Percentiles rank a stretch among this genome's conserved stretches.
Conservation (phyloP, 2,113 vertebrate genomes). For the Malurus alboscapulatus region DNA sequence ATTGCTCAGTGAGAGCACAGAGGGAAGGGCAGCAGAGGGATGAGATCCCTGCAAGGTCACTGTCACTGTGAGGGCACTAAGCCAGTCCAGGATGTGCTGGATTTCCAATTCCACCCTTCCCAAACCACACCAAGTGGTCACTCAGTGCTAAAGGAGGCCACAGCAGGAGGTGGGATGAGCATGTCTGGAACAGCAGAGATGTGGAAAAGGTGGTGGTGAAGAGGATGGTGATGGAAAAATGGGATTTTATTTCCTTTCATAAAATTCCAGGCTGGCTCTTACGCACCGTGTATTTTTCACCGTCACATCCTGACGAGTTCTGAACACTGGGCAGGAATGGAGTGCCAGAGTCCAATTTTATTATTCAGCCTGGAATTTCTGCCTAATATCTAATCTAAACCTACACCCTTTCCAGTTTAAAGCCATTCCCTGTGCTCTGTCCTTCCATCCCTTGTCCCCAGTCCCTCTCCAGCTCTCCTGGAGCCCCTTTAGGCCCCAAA, state of each 20-base stretch:
- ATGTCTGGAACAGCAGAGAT: background rate
- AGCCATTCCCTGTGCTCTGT: background rate
- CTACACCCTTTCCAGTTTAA: accelerated
- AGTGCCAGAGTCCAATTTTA: background rate
- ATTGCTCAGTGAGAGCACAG: background rate
- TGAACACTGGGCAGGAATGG: background rate
- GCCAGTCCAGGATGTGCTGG: background rate
- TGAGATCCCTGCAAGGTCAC: background rate
- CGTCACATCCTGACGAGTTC: background rate
- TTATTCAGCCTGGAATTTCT: background rate
- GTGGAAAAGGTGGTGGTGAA: background rate
- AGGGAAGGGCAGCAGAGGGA: background rate
- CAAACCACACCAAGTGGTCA: accelerated
- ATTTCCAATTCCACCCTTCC: background rate
- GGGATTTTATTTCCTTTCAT: background rate
- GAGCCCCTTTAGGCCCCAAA: background rate
- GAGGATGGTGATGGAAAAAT: background rate
- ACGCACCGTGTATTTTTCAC: accelerated
- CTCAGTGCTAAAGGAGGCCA: accelerated
- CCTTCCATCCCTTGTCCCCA: background rate
- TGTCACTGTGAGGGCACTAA: background rate
- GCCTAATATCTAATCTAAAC: background rate
- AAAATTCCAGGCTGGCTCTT: background rate
- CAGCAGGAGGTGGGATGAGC: background rate
- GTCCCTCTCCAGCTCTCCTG: background rate